Evolutionary conservation across 2,888 invertebrate genomes (phyloP).

Genomic region (Gisinianus flammeolus): DNA sequence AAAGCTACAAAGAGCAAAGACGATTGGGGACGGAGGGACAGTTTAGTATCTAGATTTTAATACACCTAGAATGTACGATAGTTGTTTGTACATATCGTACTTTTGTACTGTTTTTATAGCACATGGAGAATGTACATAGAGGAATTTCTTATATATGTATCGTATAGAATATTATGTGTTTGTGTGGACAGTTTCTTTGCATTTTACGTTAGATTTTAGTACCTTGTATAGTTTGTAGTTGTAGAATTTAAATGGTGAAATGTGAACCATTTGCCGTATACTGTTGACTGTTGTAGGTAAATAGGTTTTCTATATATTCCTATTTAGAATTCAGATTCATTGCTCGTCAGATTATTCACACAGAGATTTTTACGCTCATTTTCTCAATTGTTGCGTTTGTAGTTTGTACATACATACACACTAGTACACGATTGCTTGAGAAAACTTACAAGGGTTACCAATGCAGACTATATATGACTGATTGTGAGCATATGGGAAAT

Average conservation of each 20-base stretch:
- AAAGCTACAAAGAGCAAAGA: background rate
- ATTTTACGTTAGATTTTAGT: background rate
- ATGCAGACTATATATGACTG: too few species aligned
- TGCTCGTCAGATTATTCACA: conserved; percentile 7
- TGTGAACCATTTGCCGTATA: background rate
- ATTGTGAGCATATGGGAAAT: too few species aligned
- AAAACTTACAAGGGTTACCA: too few species aligned
- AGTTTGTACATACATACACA: background rate
- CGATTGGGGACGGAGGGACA: background rate
- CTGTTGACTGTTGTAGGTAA: background rate
- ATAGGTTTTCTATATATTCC: background rate
- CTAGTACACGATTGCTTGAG: too few species aligned
- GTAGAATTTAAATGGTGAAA: background rate
- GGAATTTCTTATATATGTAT: background rate
- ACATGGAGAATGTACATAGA: too few species aligned
- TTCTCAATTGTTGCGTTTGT: too few species aligned
- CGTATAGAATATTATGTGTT: background rate
- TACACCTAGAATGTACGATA: background rate
- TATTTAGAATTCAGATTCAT: conserved; percentile 2
- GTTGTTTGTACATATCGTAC: background rate
- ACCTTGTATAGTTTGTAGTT: background rate
- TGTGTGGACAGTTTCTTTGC: background rate
- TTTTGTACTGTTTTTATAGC: background rate
- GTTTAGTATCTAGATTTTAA: background rate
- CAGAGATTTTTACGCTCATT: background rate